phyloP scores from a whole-genome alignment of 1,140 invertebrate species.

The Drosophila mojavensis region DNA sequence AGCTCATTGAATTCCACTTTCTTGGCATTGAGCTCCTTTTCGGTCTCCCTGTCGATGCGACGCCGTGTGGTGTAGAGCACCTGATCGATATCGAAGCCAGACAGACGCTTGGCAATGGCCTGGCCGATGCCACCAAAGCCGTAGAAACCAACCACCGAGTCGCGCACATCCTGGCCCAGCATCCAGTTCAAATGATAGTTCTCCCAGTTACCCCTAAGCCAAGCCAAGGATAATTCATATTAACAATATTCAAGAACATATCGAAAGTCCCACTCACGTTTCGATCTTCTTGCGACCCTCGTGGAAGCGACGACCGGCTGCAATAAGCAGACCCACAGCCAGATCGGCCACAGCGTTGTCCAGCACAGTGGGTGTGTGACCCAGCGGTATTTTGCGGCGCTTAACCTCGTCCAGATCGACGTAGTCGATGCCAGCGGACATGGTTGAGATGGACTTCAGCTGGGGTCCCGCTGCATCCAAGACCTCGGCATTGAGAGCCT shows the following conservation, averaged over 20 bases:
- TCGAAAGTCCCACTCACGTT: slow-evolving; percentile 64
- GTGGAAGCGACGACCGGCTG: slow-evolving; percentile 88
- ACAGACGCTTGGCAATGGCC: slow-evolving; percentile 88
- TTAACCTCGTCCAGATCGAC: slow-evolving; percentile 89
- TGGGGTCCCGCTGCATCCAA: slow-evolving; percentile 89
- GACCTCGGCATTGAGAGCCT: slow-evolving; percentile 90
- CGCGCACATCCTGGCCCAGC: slow-evolving; percentile 92
- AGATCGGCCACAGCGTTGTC: slow-evolving; percentile 96
- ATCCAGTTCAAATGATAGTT: slow-evolving; percentile 94
- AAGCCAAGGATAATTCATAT: slow-evolving; percentile 72
- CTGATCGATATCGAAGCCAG: slow-evolving; percentile 89
- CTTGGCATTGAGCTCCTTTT: slow-evolving; percentile 88
- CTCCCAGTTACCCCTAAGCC: slow-evolving; percentile 89
- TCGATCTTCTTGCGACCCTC: slow-evolving; percentile 87
- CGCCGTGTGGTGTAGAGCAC: slow-evolving; percentile 90
- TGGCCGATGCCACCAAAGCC: slow-evolving; percentile 94
- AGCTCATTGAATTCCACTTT: slow-evolving; percentile 90
- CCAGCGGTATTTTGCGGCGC: slow-evolving; percentile 89
- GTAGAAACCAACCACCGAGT: slow-evolving; percentile 93
- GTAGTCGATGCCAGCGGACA: slow-evolving; percentile 95
- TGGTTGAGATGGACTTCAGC: slow-evolving; percentile 93
- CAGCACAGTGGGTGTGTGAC: slow-evolving; percentile 95
- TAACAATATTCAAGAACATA: background rate
- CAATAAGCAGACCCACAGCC: slow-evolving; percentile 86
- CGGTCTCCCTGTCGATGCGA: slow-evolving; percentile 86